phyloP scores from a whole-genome alignment of 2,888 invertebrate genomes.

The Coremacera marginata region DNA sequence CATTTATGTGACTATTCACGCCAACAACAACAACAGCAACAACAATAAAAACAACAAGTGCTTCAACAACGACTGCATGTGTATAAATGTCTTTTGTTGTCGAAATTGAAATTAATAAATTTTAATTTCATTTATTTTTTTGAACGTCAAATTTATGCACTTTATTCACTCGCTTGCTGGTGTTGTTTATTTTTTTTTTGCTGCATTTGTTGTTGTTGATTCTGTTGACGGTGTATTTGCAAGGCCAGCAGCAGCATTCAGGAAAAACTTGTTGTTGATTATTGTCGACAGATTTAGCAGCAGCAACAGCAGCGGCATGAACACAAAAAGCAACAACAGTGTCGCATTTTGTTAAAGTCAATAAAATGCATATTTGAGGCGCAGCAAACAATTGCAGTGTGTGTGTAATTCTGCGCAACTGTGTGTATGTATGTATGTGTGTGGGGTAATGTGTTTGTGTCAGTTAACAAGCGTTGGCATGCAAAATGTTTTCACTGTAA shows the following conservation, averaged over 20 bases:
- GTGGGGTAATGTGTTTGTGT: conserved; percentile 23
- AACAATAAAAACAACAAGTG: not conserved
- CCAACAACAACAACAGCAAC: conserved; percentile 7
- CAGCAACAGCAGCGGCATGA: not conserved
- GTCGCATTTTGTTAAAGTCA: conserved; percentile 29
- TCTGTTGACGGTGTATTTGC: not conserved
- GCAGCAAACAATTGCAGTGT: conserved; percentile 26
- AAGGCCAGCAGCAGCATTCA: not conserved
- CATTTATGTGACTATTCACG: conserved; percentile 37
- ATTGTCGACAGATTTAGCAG: conserved; percentile 3
- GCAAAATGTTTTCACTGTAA: conserved; percentile 35
- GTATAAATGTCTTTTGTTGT: conserved; percentile 33
- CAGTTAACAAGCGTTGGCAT: conserved; percentile 31
- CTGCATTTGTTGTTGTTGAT: not conserved
- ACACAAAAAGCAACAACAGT: not conserved
- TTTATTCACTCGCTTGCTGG: not conserved
- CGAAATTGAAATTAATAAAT: conserved; percentile 44
- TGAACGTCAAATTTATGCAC: conserved; percentile 26
- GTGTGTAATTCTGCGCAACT: not conserved
- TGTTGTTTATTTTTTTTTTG: not conserved
- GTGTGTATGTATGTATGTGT: conserved; percentile 17
- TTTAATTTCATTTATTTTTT: conserved; percentile 32
- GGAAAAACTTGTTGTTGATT: conserved; percentile 25
- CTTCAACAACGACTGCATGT: not conserved
- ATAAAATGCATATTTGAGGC: conserved; percentile 36